Base-by-base conservation (phyloP, 2,888 invertebrate genomes). In the Drosophila merina region DNA sequence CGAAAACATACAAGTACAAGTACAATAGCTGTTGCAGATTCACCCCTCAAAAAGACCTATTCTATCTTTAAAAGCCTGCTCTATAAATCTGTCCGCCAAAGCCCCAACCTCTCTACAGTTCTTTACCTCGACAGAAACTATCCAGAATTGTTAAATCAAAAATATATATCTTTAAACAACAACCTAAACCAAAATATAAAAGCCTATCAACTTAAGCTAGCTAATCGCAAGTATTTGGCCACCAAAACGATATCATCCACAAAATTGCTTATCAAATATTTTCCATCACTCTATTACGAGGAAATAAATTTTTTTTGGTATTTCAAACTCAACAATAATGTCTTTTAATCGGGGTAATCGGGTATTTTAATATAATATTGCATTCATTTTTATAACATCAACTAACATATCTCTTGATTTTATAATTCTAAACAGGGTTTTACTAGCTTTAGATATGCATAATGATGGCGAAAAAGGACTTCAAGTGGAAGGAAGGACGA, bases 301-400 rank as follows among this genome's bases (percentile, higher is more conserved):
- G 28, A 62, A 80, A 79, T 79, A 75, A 84, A 58, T 78, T 84
- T 84, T 71, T 79, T 79, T 79, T 76, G 79, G 79, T 81, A 81
- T 78, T 83, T 79, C 81, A 62, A 80, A 83, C 80, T 77, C 59
- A 79, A 64, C 26, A 0, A 0, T 9, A 25, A 14, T 14, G 4
- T 2, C 26, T 56, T 59, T 60, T 33, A 36, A n/a, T 36, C n/a
- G n/a, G n/a, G 36, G 36, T n/a, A 36, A 4, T n/a, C 36, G 36
- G 36, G 36, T 36, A n/a, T 36, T 20, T 20, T 2, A 20, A 20
- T 20, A 20, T 20, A 1, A 1, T 20, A 20, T 20, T 1, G 2
- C 20, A 20, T 20, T 20, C 20, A 20, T 20, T 20, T 20, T 1
- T 20, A 2, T 20, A 20, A 2, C 2, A 20, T 1, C 1, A 20